Conservation (phyloP, 2,888 invertebrate genomes). For the Sinohyriopsis cumingii region DNA sequence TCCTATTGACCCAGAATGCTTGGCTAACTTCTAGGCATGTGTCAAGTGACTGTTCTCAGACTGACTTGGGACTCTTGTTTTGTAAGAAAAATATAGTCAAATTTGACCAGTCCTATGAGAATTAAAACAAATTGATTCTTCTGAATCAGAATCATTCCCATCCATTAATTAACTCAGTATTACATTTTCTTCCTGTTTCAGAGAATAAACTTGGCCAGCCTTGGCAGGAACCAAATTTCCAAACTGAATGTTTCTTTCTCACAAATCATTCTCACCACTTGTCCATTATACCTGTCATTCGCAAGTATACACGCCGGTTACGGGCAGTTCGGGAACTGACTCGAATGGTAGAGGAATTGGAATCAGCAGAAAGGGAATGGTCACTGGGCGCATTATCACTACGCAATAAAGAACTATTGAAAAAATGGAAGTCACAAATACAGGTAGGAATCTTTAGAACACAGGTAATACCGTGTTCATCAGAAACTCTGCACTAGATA, state of each 20-base stretch:
- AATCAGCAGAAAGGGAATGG: slow-evolving; percentile 76
- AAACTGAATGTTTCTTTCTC: slow-evolving; percentile 97
- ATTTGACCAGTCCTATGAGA: no score
- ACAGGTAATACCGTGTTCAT: slow-evolving; percentile 5
- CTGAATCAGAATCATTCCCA: no score
- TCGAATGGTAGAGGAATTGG: slow-evolving; percentile 67
- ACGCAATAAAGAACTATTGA: slow-evolving; percentile 86
- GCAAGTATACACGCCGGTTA: slow-evolving; percentile 85
- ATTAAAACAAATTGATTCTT: no score
- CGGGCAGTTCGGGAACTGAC: slow-evolving; percentile 88
- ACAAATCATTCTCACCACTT: slow-evolving; percentile 95
- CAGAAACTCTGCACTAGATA: no score
- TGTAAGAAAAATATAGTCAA: no score
- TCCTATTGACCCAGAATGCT: no score
- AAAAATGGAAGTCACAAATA: slow-evolving; percentile 90
- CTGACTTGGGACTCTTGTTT: no score
- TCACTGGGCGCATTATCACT: slow-evolving; percentile 47
- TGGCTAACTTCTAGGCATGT: no score
- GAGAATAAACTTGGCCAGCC: slow-evolving; percentile 26
- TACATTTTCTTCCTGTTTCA: slow-evolving; percentile 9
- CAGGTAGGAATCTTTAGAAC: slow-evolving; percentile 73
- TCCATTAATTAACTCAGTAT: no score
- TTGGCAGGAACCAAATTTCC: slow-evolving; percentile 90
- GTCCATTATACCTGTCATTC: slow-evolving; percentile 89
- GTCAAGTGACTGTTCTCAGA: no score